Conservation (phyloP, 2,888 invertebrate genomes). For the Aleiodes testaceus region DNA sequence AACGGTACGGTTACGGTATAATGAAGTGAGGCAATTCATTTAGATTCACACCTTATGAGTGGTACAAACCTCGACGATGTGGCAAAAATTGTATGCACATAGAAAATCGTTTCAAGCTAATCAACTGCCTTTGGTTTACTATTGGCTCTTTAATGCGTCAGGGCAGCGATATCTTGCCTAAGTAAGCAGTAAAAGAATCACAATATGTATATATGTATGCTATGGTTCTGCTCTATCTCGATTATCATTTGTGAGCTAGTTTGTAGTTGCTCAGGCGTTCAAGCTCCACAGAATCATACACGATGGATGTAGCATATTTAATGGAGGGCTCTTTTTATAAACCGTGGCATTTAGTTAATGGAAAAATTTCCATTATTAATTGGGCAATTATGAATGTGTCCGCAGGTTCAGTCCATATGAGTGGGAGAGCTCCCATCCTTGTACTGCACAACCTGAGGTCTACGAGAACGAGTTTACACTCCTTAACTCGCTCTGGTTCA, state of each 20-base stretch:
- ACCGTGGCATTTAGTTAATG: background rate
- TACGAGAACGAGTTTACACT: constrained; percentile 93
- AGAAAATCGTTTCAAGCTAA: constrained; percentile 93
- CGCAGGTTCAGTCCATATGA: constrained; percentile 93
- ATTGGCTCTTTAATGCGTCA: constrained; percentile 96
- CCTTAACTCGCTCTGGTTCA: constrained; percentile 96
- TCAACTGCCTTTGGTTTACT: constrained; percentile 98
- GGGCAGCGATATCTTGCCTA: constrained; percentile 95
- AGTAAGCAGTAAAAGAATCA: constrained; percentile 78
- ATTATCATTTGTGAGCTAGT: too few species aligned
- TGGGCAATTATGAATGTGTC: constrained; percentile 69
- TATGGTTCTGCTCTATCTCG: background rate
- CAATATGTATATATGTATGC: background rate
- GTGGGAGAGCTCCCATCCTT: constrained; percentile 92
- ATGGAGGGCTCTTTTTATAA: background rate
- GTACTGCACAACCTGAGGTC: constrained; percentile 88
- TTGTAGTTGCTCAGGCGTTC: too few species aligned
- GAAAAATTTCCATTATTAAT: background rate
- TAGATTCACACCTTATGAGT: constrained; percentile 96
- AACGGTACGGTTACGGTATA: background rate
- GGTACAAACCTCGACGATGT: constrained; percentile 92
- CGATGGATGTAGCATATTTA: background rate
- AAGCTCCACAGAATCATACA: background rate
- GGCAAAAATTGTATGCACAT: constrained; percentile 87
- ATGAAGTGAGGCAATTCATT: constrained; percentile 57